Conservation (phyloP, 2,888 invertebrate genomes). For the Clitarchus hookeri region DNA sequence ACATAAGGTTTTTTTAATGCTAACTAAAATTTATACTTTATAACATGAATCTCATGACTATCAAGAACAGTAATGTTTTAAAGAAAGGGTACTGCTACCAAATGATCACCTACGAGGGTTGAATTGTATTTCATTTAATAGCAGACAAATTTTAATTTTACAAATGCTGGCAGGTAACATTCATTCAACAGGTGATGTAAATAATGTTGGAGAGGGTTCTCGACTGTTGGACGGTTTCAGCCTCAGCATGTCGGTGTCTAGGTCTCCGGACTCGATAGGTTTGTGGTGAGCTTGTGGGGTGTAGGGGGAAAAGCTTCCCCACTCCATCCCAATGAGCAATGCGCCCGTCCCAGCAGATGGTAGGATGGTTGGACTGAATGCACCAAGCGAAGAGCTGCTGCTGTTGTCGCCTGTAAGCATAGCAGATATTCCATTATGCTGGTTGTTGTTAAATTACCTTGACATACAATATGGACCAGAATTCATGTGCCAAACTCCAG, state of each 20-base stretch:
- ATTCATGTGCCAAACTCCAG: too few species aligned
- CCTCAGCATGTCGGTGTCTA: slow-evolving; percentile 38
- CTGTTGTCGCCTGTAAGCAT: slow-evolving; percentile 29
- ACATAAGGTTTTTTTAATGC: too few species aligned
- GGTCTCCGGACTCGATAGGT: slow-evolving; percentile 34
- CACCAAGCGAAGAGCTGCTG: slow-evolving; percentile 34
- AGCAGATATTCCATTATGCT: background rate
- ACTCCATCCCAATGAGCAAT: slow-evolving; percentile 48
- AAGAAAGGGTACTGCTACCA: too few species aligned
- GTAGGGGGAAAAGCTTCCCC: slow-evolving; percentile 45
- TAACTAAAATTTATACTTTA: too few species aligned
- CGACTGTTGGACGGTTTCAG: slow-evolving; percentile 35
- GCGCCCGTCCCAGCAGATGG: slow-evolving; percentile 40
- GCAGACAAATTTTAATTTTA: background rate
- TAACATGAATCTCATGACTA: too few species aligned
- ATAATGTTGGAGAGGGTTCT: slow-evolving; percentile 31
- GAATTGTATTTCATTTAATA: background rate
- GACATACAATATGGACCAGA: too few species aligned
- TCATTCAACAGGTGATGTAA: slow-evolving; percentile 22
- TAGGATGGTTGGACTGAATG: slow-evolving; percentile 37
- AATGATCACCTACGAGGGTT: too few species aligned
- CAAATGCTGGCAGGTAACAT: background rate
- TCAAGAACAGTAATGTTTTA: too few species aligned
- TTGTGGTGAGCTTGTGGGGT: slow-evolving; percentile 36
- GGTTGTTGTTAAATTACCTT: background rate